phyloP scores from a whole-genome alignment of 2,888 invertebrate species.

The Panopea generosa region DNA sequence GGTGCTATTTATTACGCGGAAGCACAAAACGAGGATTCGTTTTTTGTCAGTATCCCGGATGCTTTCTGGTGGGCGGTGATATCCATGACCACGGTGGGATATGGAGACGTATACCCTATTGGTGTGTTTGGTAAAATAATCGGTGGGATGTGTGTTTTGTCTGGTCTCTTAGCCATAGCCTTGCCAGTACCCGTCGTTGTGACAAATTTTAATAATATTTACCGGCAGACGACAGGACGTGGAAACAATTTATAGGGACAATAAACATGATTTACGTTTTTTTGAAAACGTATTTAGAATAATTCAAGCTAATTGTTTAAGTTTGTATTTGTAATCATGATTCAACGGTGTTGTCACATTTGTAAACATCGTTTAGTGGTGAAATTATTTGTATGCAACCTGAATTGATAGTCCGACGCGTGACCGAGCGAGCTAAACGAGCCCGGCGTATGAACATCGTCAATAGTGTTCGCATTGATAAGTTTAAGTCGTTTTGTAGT shows the following conservation, averaged over 20 bases:
- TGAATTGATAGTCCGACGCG: too few species aligned
- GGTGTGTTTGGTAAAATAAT: conserved; percentile 85
- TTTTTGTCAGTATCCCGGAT: conserved; percentile 83
- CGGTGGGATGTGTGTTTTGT: conserved; percentile 85
- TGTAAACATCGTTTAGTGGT: too few species aligned
- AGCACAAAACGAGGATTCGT: conserved; percentile 70
- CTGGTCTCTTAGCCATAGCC: conserved; percentile 86
- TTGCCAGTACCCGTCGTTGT: conserved; percentile 86
- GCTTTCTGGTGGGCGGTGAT: conserved; percentile 85
- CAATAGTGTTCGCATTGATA: too few species aligned
- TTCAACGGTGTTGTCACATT: too few species aligned
- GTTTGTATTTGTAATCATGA: too few species aligned
- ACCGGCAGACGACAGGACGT: conserved; percentile 83
- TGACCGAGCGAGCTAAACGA: too few species aligned
- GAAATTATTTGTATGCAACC: too few species aligned
- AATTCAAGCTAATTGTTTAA: too few species aligned
- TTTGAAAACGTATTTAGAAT: too few species aligned
- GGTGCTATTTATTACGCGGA: conserved; percentile 84
- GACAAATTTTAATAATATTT: conserved; percentile 86
- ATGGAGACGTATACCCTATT: conserved; percentile 85
- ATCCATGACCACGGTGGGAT: conserved; percentile 84
- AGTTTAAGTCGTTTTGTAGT: too few species aligned
- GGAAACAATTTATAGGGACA: conserved; percentile 28
- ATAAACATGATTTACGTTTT: too few species aligned
- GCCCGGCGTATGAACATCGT: too few species aligned